Percentiles rank a stretch among this genome's conserved stretches.
phyloP scores from a whole-genome alignment of 2,797 vertebrate genomes.

The Dermochelys coriacea region DNA sequence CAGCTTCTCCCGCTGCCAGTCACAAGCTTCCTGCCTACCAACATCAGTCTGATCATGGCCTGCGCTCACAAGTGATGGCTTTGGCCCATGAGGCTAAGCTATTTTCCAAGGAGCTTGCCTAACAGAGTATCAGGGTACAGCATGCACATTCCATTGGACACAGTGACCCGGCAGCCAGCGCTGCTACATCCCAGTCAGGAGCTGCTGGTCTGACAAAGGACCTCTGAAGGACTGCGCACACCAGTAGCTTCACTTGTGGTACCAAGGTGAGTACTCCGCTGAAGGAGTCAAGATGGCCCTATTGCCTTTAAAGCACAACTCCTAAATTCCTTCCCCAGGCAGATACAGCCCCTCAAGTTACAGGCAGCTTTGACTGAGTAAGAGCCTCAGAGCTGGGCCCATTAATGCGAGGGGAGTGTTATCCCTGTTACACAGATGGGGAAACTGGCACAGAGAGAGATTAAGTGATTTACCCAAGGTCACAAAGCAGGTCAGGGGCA shows the following conservation, averaged over 20 bases:
- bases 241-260: neutral
- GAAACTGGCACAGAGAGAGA: too few relatives aligned
- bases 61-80: neutral
- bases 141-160: neutral
- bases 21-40: neutral
- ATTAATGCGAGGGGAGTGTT: neutral
- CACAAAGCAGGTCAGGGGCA: neutral
- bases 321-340: neutral
- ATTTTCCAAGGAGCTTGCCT: neutral
- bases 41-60: neutral
- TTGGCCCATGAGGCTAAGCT: neutral
- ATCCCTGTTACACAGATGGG: too few relatives aligned
- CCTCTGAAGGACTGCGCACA: neutral
- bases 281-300: neutral
- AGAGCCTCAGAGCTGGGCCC: neutral
- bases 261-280: too few relatives aligned
- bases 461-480: neutral
- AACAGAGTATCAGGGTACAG: too few relatives aligned
- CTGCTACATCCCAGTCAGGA: neutral
- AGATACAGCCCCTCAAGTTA: neutral
- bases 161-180: neutral
- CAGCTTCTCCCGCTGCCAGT: neutral
- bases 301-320: neutral
- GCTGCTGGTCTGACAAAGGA: neutral
- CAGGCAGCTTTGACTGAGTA: neutral